Base-by-base conservation (phyloP, 1,140 invertebrate species). In the Aradophagus sp. region DNA sequence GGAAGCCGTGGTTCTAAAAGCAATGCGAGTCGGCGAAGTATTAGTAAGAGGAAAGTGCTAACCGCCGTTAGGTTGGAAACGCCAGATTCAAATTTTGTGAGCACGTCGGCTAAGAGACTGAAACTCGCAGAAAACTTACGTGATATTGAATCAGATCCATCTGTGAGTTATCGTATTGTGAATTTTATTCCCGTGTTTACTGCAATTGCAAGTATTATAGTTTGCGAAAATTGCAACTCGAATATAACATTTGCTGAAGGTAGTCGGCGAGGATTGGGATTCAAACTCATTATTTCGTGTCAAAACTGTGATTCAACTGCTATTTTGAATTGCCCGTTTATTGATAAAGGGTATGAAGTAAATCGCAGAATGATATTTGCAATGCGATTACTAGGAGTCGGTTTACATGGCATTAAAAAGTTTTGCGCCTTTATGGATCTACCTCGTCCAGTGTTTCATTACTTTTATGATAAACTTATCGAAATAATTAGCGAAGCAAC, bases 281-380 rank as follows among this genome's bases (percentile, higher is more conserved):
- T 23, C 20, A 23, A 23, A 8, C 19, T 71, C 41, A 44, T 53
- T 41, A 58, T 71, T 45, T 32, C 36, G 13, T 65, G 67, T 19
- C 45, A 56, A 58, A 58, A 63, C 7, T 56, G 41, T 27, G 11
- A 47, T 45, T 35, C 29, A 17, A 38, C 13, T 44, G 20, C 1
- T 16, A 45, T 58, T 58, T 41, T 29, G 13, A 62, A 27, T 34
- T 65, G 45, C 42, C 59, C 62, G 34, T 50, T 66, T 41, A 55
- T 72, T 36, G 48, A 66, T 11, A 72, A 59, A 42, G 48, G 5
- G 29, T 73, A 62, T 27, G 63, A 67, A 34, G 50, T 71, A 12
- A 71, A 71, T 59, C 52, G 53, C 26, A 31, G 68, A 45, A 32
- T 71, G 16, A 39, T 66, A 13, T 11, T 66, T 41, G 68, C 61